phyloP scores from a whole-genome alignment of 2,113 vertebrate species.

The Xiphorhynchus elegans region DNA sequence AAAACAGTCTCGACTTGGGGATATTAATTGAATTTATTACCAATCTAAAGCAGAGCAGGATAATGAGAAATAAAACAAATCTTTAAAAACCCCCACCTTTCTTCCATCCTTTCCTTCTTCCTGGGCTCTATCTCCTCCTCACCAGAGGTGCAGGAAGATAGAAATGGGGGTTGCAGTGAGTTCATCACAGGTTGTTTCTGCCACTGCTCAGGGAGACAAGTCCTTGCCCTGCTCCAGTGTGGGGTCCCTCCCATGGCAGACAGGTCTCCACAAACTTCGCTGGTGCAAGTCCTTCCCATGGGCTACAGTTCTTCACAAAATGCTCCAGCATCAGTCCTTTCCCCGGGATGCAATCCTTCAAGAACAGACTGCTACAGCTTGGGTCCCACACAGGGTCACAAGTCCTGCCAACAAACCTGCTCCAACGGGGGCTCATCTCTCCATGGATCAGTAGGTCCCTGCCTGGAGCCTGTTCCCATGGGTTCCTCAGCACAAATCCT shows the following conservation, averaged over 20 bases:
- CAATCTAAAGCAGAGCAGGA: neutral
- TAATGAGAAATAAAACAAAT: neutral
- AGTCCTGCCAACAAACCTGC: neutral
- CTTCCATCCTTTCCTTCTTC: neutral
- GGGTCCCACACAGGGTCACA: no score
- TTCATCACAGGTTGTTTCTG: neutral
- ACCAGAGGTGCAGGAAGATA: neutral
- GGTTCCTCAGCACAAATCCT: neutral
- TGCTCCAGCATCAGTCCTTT: accelerated
- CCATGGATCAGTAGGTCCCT: neutral
- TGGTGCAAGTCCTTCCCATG: neutral
- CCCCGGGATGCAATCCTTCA: neutral
- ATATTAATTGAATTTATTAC: neutral
- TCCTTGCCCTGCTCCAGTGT: neutral
- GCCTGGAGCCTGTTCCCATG: accelerated
- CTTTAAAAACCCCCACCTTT: neutral
- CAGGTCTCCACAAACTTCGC: neutral
- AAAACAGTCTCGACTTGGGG: neutral
- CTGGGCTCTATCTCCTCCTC: neutral
- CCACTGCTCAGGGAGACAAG: neutral
- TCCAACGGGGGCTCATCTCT: neutral
- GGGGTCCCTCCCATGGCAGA: neutral
- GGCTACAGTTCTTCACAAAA: neutral
- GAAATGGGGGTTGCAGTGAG: neutral
- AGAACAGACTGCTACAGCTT: neutral